Evolutionary conservation across 1,140 invertebrate species (phyloP), one percentile per base, ranked within the genome.

Genomic region (Cyclargus thomasi): DNA sequence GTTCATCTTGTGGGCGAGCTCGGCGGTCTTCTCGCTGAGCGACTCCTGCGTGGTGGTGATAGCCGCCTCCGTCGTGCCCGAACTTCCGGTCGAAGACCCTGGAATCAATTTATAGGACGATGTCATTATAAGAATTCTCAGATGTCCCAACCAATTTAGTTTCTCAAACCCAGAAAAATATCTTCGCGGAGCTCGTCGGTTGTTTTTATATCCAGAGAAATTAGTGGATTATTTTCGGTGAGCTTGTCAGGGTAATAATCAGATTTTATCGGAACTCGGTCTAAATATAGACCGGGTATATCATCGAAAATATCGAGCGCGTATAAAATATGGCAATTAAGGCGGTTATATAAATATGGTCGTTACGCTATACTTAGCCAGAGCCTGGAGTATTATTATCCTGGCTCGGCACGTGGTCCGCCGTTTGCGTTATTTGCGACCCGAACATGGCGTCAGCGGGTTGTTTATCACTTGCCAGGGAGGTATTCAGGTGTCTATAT

Each of bases 1-100:
- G 70, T 86, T 84, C 76, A 90, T 80, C 69, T 82, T 85, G 36
- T 74, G 77, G 0, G 87, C 87, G 1, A 86, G 62, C 7, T 87
- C 83, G 0, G 83, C 82, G 0, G 85, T 80, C 59, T 83, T 80
- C 66, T 87, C 83, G 6, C 21, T 75, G 8, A 87, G 70, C 6
- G 75, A 74, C 71, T 88, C 86, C 62, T 81, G 75, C 10, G 79
- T 81, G 6, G 79, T 74, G 17, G 82, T 74, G 2, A 74, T 65
- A n/a, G 71, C 29, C 8, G 75, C 35, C 21, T 76, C 76, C 55
- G 74, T 70, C 7, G 72, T 39, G 20, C 18, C 23, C 47, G 18
- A 23, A 29, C 64, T 59, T 20, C 17, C 1, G 10, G 67, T 63
- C 20, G 69, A 53, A 10, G 21, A 10, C 39, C 62, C 66, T 73